A percentile compares a stretch with the other conserved stretches of the same genome.
Conservation (phyloP, 2,888 invertebrate species). For the Priocnemis perturbator region DNA sequence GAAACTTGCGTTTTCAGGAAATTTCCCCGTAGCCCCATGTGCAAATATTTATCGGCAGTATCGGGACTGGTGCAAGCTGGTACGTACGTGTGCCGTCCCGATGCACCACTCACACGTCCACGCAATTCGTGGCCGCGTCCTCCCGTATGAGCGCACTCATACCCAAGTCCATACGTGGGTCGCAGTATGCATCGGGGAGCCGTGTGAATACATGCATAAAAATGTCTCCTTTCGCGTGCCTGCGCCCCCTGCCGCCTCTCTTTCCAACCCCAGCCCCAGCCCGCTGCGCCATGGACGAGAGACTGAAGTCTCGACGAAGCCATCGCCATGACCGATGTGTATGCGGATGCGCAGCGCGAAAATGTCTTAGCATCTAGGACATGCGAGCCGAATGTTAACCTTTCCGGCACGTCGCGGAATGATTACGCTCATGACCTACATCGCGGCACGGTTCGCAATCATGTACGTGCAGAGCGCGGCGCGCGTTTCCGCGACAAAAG, state of each 20-base stretch:
- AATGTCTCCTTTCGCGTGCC: constrained; percentile 59
- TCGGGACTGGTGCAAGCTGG: constrained; percentile 55
- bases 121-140: constrained; percentile 7
- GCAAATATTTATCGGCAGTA: constrained; percentile 66
- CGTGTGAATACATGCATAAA: constrained; percentile 66
- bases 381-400: constrained; percentile 58
- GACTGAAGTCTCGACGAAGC: too few relatives aligned
- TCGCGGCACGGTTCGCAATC: constrained; percentile 13
- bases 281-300: constrained; percentile 1
- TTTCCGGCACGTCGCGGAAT: constrained; percentile 59
- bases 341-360: constrained; percentile 41
- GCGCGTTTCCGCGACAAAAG: constrained; percentile 1
- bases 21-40: constrained; percentile 64
- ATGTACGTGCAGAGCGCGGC: constrained; percentile 4
- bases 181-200: constrained; percentile 59
- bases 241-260: constrained; percentile 20
- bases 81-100: constrained; percentile 44
- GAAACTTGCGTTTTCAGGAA: constrained; percentile 55
- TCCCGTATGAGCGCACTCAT: neutral
- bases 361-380: constrained; percentile 51
- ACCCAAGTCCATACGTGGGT: constrained; percentile 18
- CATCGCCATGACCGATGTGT: constrained; percentile 8
- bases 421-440: constrained; percentile 56
- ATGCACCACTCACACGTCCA: constrained; percentile 36
- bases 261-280: neutral